Percentiles rank a stretch among this genome's conserved stretches.
These are phyloP conservation scores for Chloroceryle amazona DNA, from an alignment of 2,797 vertebrate species.

Conservation along the genomic window DNA sequence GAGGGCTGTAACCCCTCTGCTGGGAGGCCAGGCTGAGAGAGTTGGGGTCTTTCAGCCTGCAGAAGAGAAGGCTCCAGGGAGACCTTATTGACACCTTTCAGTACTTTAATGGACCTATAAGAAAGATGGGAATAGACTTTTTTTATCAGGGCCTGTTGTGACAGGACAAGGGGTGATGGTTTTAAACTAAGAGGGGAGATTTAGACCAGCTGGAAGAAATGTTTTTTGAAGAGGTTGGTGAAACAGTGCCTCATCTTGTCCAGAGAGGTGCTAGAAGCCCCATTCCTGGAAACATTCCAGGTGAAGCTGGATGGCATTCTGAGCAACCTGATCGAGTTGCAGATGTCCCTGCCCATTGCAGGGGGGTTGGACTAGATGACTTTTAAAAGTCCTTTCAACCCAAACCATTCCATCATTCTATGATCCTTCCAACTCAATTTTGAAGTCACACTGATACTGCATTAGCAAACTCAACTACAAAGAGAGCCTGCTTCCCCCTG, in stretches of 20 bases:
- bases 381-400: neutral
- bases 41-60: neutral
- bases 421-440: neutral
- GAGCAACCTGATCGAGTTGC: neutral
- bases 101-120: no score
- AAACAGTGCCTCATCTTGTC: neutral
- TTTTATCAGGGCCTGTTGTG: neutral
- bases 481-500: neutral
- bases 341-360: neutral
- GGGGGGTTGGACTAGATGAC: neutral
- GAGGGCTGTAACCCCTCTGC: neutral
- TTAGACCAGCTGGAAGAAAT: neutral
- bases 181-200: neutral
- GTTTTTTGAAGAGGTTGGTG: neutral
- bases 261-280: neutral
- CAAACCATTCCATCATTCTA: neutral
- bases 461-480: neutral
- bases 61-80: neutral
- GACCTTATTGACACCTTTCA: neutral
- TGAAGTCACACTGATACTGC: fast-evolving
- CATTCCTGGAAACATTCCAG: neutral
- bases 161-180: neutral
- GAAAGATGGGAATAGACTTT: neutral
- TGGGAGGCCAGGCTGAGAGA: neutral
- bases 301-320: neutral